Base-by-base conservation (phyloP, 2,888 invertebrate genomes). In the Strigamia transsilvanica region DNA sequence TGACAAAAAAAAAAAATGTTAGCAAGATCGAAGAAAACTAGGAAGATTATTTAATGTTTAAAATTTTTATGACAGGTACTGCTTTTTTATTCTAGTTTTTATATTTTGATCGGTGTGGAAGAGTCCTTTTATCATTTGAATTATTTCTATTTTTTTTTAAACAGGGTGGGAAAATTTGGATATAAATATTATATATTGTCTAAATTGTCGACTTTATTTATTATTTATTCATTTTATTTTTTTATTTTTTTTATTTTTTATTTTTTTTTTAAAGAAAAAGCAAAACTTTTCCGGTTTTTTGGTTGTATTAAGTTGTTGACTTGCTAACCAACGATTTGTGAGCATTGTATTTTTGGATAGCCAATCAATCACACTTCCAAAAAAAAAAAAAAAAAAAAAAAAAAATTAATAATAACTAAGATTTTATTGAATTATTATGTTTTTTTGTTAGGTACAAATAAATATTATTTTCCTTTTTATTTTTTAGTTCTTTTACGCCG, bases 401-500 rank as follows among this genome's bases (percentile, higher is more conserved):
- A 13, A 46, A 46, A 13, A 13, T 46, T 12, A 4, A 46, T 1
- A 13, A 12, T 73, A 12, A 73, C 3, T 77, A 77, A 27, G 0
- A 27, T 23, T 18, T 23, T 34, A 77, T 32, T 23, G n/a, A n/a
- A n/a, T n/a, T n/a, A 6, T 61, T 77, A 38, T 77, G 2, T 9
- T 7, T 77, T 9, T 12, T 41, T 41, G 34, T 41, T 23, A 23
- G 38, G 13, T 38, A 3, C n/a, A 38, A 41, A 38, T 79, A 34
- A 34, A 27, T 21, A 80, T 27, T 18, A 46, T 51, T 73, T 73
- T 73, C 27, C 32, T 41, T 34, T 61, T 66, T 34, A 27, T 78
- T 73, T 82, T 78, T 18, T 51, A 82, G 82, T 82, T 27, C 42
- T 82, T 38, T 32, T 73, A 73, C 77, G 82, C 18, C 77, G 82